phyloP scores from a whole-genome alignment of 37 sponge, comb jelly and placozoan genomes.

The Amphimedon queenslandica region DNA sequence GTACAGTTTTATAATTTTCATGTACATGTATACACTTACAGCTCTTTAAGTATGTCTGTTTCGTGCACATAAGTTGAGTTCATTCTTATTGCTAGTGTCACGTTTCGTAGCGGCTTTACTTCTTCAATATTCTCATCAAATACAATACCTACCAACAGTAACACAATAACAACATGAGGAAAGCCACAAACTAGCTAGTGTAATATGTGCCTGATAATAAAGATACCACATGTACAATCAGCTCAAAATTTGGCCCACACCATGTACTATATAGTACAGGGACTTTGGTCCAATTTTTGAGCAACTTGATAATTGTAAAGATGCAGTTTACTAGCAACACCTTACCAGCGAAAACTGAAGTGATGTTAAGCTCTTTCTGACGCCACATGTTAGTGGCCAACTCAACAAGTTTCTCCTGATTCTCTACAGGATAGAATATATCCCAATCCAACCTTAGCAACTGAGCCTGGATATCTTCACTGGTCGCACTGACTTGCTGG shows the following conservation, averaged over 20 bases:
- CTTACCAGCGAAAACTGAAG: slow-evolving; percentile 18
- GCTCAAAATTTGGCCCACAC: too few relatives aligned
- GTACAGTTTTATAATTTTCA: not conserved
- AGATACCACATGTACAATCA: too few relatives aligned
- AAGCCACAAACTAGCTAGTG: too few relatives aligned
- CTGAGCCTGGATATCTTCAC: not conserved
- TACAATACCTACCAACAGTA: slow-evolving; percentile 28
- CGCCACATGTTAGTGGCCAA: not conserved
- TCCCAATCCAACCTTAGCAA: slow-evolving; percentile 56
- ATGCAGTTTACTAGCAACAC: not conserved
- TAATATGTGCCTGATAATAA: too few relatives aligned
- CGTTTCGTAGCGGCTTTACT: slow-evolving; percentile 4
- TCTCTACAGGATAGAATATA: slow-evolving; percentile 39
- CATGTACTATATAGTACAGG: too few relatives aligned
- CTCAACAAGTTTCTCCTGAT: slow-evolving; percentile 8
- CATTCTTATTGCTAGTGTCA: slow-evolving; percentile 45
- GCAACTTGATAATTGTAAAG: too few relatives aligned
- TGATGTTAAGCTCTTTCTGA: slow-evolving; percentile 34
- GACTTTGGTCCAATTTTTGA: too few relatives aligned
- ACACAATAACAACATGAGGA: too few relatives aligned
- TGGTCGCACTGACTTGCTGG: not conserved
- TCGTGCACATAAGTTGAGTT: slow-evolving; percentile 64
- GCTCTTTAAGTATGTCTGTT: slow-evolving; percentile 21
- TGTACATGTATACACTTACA: too few relatives aligned
- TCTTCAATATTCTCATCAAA: slow-evolving; percentile 4